Conservation (phyloP, 2,888 invertebrate genomes). For the Eristalis intricaria region DNA sequence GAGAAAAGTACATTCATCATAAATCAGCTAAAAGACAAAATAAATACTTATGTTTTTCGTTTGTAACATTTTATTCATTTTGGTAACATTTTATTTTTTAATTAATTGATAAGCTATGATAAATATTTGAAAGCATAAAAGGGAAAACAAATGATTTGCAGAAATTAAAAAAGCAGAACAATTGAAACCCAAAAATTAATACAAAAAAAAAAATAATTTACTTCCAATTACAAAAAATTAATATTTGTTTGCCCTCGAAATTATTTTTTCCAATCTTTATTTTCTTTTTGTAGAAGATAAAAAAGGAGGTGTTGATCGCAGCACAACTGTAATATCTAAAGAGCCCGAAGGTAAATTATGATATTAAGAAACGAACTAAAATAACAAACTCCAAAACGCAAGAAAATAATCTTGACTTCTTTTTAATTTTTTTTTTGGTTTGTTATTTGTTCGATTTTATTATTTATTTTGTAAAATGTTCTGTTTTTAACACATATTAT, state of each 20-base stretch:
- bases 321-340: conserved; percentile 96
- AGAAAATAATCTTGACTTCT: conserved; percentile 5
- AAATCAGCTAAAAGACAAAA: neutral
- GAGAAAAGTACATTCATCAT: neutral
- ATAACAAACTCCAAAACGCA: conserved; percentile 33
- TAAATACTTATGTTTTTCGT: neutral
- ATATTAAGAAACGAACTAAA: conserved; percentile 59
- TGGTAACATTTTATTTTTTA: neutral
- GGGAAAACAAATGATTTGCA: conserved; percentile 52
- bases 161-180: conserved; percentile 18
- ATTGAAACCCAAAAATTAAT: conserved; percentile 37
- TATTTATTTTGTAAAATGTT: conserved; percentile 5
- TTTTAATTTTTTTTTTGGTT: conserved; percentile 40
- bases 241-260: conserved; percentile 70
- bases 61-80: neutral
- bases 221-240: conserved; percentile 37
- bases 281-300: conserved; percentile 88
- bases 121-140: conserved; percentile 13
- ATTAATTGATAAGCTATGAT: neutral
- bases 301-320: conserved; percentile 95
- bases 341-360: conserved; percentile 88
- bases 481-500: conserved; percentile 26
- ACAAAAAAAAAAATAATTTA: conserved; percentile 33
- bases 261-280: conserved; percentile 75
- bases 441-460: conserved; percentile 41